A percentile compares a stretch with the other conserved stretches of the same genome.
phyloP scores from a whole-genome alignment of 2,113 vertebrate species.

The Agapornis roseicollis region DNA sequence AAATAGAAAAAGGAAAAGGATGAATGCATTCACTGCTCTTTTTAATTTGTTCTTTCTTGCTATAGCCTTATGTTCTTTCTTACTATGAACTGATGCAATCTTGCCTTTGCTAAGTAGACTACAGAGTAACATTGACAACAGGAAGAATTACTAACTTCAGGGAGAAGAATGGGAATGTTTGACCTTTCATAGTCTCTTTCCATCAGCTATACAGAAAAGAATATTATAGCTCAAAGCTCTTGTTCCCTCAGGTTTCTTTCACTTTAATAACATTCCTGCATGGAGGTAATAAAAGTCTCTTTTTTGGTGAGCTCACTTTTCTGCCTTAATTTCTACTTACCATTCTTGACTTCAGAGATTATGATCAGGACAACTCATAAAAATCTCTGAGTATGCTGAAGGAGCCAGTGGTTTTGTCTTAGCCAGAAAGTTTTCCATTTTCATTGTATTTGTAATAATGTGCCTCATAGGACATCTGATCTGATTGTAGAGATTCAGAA shows the following conservation, averaged over 20 bases:
- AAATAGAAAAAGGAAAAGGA: not conserved
- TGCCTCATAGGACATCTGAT: not conserved
- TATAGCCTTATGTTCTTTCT: not conserved
- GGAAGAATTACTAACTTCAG: slow-evolving; percentile 7
- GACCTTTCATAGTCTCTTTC: slow-evolving; percentile 51
- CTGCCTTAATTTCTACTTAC: slow-evolving; percentile 10
- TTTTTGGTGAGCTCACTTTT: not conserved
- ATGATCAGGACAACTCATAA: not conserved
- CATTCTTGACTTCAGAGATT: slow-evolving; percentile 2
- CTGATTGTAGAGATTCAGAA: not conserved
- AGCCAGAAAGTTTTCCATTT: not conserved
- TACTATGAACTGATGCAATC: not conserved
- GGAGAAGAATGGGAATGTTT: slow-evolving; percentile 35
- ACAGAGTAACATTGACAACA: not conserved
- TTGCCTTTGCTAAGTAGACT: not conserved
- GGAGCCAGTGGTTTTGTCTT: not conserved
- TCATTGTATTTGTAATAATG: not conserved
- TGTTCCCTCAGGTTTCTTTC: slow-evolving; percentile 41
- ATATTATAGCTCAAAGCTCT: slow-evolving; percentile 26
- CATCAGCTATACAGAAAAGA: slow-evolving; percentile 31
- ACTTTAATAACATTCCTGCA: slow-evolving; percentile 39
- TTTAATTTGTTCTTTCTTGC: not conserved
- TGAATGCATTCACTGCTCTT: not conserved
- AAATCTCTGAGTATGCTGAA: not conserved
- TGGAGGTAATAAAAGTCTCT: slow-evolving; percentile 23